Conservation (phyloP, 2,888 invertebrate genomes). For the Spicauda simplicius region DNA sequence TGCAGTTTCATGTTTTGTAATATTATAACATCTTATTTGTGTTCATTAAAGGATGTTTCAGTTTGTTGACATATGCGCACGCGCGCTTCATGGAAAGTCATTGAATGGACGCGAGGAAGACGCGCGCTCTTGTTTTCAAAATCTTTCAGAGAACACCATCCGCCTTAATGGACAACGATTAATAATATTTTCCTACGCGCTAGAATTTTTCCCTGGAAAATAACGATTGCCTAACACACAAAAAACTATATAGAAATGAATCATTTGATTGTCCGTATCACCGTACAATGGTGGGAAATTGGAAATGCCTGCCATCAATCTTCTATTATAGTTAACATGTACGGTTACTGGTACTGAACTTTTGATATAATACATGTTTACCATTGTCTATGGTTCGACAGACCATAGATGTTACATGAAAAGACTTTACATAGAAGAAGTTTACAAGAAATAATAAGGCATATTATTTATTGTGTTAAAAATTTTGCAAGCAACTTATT, state of each 20-base stretch:
- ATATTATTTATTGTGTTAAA: too few relatives aligned
- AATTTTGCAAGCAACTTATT: too few relatives aligned
- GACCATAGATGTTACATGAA: background rate
- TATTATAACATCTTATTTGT: background rate
- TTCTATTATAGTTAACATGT: constrained; percentile 16
- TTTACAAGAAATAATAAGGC: too few relatives aligned
- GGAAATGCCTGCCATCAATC: constrained; percentile 30
- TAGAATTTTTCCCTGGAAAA: constrained; percentile 1
- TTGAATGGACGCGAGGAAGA: constrained; percentile 60
- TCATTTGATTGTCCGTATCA: constrained; percentile 22
- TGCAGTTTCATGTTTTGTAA: too few relatives aligned
- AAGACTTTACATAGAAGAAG: too few relatives aligned
- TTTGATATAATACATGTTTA: constrained; percentile 1
- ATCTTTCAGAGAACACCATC: constrained; percentile 49
- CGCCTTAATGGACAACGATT: constrained; percentile 22
- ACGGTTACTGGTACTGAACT: constrained; percentile 5
- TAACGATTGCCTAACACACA: constrained; percentile 1
- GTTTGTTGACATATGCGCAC: constrained; percentile 66
- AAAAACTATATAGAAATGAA: constrained; percentile 13
- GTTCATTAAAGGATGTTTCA: constrained; percentile 11
- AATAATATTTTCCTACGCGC: constrained; percentile 4
- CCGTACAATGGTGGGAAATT: constrained; percentile 30
- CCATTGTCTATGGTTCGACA: background rate
- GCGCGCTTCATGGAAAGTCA: constrained; percentile 70
- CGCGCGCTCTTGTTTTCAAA: constrained; percentile 66